Conservation (phyloP, 2,888 invertebrate genomes). For the Ptychoptera albimana region DNA sequence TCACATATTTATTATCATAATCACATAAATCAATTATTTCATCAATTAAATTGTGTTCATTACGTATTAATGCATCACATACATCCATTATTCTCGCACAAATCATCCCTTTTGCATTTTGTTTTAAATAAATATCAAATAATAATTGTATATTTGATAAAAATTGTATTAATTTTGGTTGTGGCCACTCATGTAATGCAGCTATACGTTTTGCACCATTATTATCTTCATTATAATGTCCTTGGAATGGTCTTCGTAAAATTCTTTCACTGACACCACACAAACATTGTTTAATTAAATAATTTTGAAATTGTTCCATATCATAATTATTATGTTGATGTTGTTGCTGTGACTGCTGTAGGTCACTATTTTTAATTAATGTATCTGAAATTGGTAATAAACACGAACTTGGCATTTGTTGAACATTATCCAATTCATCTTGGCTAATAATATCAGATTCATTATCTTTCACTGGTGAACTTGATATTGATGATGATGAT, state of each 20-base stretch:
- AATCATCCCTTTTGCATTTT: constrained; percentile 65
- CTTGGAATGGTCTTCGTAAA: constrained; percentile 54
- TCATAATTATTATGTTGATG: constrained; percentile 16
- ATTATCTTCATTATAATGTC: constrained; percentile 33
- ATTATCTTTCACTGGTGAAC: constrained; percentile 9
- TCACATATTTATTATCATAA: constrained; percentile 63
- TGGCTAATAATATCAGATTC: background rate
- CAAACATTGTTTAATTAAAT: constrained; percentile 57
- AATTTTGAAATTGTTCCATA: constrained; percentile 28
- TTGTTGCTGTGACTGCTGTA: constrained; percentile 7
- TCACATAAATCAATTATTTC: constrained; percentile 67
- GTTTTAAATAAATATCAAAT: constrained; percentile 71
- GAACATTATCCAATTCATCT: constrained; percentile 4
- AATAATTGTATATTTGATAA: constrained; percentile 69
- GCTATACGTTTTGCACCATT: constrained; percentile 35
- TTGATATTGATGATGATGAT: constrained; percentile 12
- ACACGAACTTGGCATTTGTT: background rate
- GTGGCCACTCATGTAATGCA: constrained; percentile 44
- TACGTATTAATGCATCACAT: constrained; percentile 62
- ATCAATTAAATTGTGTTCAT: constrained; percentile 69
- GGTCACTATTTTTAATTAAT: background rate
- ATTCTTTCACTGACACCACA: constrained; percentile 58
- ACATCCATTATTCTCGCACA: constrained; percentile 66
- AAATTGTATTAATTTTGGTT: constrained; percentile 56
- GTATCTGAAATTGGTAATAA: too few species aligned